A percentile compares a stretch with the other conserved stretches of the same genome.
Conservation (phyloP, 2,888 invertebrate species). For the Scaeva pyrastri region DNA sequence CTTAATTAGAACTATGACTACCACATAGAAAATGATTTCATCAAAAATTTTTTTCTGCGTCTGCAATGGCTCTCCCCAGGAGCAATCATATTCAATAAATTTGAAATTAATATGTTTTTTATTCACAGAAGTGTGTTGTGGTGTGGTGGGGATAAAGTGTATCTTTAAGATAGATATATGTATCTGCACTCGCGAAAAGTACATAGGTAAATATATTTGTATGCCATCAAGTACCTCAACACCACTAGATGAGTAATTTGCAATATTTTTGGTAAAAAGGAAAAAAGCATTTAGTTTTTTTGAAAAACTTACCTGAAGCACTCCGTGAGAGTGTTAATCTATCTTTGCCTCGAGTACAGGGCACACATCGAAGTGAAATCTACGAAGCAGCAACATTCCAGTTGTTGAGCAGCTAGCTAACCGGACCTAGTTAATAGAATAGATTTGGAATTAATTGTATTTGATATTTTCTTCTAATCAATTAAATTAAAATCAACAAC, state of each 20-base stretch:
- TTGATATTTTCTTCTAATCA: conserved; percentile 44
- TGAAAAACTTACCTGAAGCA: conserved; percentile 64
- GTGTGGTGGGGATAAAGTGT: conserved; percentile 54
- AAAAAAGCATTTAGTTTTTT: conserved; percentile 12
- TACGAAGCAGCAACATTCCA: conserved; percentile 81
- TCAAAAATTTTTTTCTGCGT: conserved; percentile 5
- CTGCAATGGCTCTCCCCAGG: conserved; percentile 41
- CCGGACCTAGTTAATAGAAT: conserved; percentile 79
- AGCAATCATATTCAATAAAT: conserved; percentile 72
- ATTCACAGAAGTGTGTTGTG: neutral
- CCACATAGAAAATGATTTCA: conserved; percentile 38
- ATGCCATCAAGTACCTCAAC: neutral
- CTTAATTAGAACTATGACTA: conserved; percentile 69
- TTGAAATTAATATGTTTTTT: conserved; percentile 66
- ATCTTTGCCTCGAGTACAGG: conserved; percentile 68
- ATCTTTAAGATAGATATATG: neutral
- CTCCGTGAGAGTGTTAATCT: conserved; percentile 73
- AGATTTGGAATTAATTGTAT: conserved; percentile 30
- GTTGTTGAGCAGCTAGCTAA: conserved; percentile 83
- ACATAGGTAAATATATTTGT: conserved; percentile 17
- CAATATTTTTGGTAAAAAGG: conserved; percentile 64
- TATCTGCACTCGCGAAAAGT: conserved; percentile 15
- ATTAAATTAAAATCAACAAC: conserved; percentile 42
- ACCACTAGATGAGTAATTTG: conserved; percentile 63
- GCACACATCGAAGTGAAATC: conserved; percentile 70